Conservation (phyloP, 2,113 vertebrate genomes). For the Meleagris gallopavo region DNA sequence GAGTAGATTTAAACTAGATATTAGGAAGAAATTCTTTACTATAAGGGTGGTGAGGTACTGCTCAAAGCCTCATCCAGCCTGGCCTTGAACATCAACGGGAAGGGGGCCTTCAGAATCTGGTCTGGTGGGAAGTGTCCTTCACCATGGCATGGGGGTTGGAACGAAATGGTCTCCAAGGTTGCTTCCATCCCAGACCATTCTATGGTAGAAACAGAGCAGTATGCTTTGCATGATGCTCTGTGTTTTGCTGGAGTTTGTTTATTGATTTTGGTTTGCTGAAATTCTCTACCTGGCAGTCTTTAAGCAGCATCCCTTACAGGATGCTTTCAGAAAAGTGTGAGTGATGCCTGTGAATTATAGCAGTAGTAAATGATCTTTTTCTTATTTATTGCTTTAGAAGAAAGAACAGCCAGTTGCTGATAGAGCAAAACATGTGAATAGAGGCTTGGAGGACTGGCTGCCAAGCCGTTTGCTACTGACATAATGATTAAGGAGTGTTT, state of each 20-base stretch:
- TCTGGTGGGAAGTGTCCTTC: too few species aligned
- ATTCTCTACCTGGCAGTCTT: neutral
- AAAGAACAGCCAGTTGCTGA: neutral
- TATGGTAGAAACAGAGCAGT: neutral
- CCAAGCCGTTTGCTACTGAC: neutral
- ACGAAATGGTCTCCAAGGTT: too few species aligned
- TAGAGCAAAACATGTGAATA: neutral
- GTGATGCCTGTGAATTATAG: neutral
- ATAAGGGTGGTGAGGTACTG: too few species aligned
- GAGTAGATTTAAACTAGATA: too few species aligned
- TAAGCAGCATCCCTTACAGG: neutral
- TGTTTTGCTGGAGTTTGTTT: neutral
- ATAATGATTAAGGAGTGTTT: neutral
- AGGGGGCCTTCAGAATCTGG: too few species aligned
- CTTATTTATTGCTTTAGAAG: neutral
- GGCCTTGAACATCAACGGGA: too few species aligned
- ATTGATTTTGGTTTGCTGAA: neutral
- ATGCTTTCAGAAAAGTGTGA: neutral
- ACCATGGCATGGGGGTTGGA: too few species aligned
- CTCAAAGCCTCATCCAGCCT: too few species aligned
- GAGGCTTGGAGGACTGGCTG: neutral
- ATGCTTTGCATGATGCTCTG: rapidly evolving
- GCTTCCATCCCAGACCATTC: too few species aligned
- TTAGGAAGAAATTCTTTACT: too few species aligned
- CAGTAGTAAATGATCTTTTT: neutral